Conservation (phyloP, 2,888 invertebrate species). For the Anagyrus pseudococci region DNA sequence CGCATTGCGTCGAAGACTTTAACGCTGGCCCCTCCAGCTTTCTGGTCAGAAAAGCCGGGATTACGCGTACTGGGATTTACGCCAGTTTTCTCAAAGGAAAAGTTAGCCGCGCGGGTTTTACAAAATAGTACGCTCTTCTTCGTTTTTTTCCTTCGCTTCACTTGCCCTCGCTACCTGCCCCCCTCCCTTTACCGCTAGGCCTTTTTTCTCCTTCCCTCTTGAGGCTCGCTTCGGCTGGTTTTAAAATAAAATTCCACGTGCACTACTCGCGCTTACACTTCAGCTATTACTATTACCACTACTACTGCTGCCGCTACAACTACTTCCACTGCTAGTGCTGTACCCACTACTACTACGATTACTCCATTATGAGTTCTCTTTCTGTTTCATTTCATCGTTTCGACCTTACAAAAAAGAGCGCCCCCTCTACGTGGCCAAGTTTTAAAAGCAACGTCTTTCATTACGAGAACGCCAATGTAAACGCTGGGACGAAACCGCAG, state of each 20-base stretch:
- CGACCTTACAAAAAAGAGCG: conserved; percentile 21
- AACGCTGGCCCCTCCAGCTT: too few species aligned
- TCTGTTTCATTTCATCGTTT: conserved; percentile 15
- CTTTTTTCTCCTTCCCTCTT: too few species aligned
- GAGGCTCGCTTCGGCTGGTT: neutral
- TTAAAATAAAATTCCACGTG: conserved; percentile 22
- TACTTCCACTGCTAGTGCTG: too few species aligned
- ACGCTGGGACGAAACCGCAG: too few species aligned
- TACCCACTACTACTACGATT: too few species aligned
- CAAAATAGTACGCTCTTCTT: conserved; percentile 23
- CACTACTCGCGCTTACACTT: too few species aligned
- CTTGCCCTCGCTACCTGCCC: neutral
- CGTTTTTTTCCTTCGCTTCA: neutral
- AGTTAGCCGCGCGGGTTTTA: too few species aligned
- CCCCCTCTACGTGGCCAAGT: neutral
- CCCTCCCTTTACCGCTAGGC: neutral
- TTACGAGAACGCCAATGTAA: too few species aligned
- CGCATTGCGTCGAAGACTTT: conserved; percentile 28
- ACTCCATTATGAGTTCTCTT: conserved; percentile 11
- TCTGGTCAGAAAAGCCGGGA: conserved; percentile 16
- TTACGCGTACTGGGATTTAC: conserved; percentile 26
- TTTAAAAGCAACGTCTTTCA: neutral
- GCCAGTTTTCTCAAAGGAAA: conserved; percentile 32
- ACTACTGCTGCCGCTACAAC: too few species aligned
- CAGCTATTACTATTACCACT: neutral